Evolutionary conservation across 2,113 vertebrate species (phyloP).

Genomic region (Tupaia chinensis): DNA sequence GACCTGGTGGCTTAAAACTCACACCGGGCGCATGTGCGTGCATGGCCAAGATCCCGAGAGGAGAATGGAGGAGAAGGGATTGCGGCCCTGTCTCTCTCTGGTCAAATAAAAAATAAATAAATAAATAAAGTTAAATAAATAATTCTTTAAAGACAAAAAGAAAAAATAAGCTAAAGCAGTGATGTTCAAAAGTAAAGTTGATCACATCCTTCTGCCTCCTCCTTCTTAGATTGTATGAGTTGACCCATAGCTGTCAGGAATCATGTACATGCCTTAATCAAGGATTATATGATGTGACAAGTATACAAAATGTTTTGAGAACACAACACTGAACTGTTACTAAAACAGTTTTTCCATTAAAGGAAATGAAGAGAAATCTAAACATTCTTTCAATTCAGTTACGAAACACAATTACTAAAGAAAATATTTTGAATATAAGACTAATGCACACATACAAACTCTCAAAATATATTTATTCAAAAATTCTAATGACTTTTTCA

Average conservation of each 20-base stretch:
- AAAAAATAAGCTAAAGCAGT: background rate
- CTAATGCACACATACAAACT: background rate
- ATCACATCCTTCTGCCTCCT: conserved; percentile 4
- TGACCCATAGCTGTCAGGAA: background rate
- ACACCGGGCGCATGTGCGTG: no score
- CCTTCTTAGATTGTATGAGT: conserved; percentile 21
- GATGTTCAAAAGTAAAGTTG: conserved; percentile 16
- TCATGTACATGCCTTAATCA: background rate
- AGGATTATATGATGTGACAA: conserved; percentile 8
- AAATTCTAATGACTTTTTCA: conserved; percentile 50
- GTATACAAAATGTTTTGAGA: conserved; percentile 5
- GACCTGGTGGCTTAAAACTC: no score
- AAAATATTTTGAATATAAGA: conserved; percentile 62
- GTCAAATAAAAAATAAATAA: no score
- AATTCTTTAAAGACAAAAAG: no score
- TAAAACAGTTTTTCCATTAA: conserved; percentile 32
- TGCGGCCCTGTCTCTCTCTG: no score
- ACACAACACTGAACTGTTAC: background rate
- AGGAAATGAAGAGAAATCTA: conserved; percentile 31
- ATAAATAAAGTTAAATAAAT: no score
- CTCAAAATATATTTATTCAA: background rate
- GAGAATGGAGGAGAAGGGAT: no score
- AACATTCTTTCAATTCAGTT: conserved; percentile 6
- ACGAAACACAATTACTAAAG: conserved; percentile 3
- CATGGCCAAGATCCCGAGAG: no score